Evolutionary conservation across 2,113 vertebrate genomes (phyloP).

Genomic region (Hippopotamus amphibius): DNA sequence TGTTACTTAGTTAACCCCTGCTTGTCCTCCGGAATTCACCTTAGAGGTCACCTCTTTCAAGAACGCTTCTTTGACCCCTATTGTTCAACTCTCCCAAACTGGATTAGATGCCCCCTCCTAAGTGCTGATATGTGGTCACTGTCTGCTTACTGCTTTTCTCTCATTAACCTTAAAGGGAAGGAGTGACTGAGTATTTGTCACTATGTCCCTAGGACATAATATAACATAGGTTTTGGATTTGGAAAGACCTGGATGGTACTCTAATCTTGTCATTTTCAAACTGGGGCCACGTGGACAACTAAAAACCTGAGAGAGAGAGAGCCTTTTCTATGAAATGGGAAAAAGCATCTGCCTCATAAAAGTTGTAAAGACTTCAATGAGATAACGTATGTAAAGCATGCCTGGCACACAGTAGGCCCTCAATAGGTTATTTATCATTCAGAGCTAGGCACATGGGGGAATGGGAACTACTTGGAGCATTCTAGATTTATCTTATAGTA

Average conservation of each 20-base stretch:
- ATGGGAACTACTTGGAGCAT: background rate
- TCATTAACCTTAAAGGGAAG: conserved; percentile 13
- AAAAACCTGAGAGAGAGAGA: background rate
- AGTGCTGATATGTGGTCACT: background rate
- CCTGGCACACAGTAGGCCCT: background rate
- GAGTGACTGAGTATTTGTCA: background rate
- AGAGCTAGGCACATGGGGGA: background rate
- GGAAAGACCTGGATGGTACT: background rate
- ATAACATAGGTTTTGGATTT: background rate
- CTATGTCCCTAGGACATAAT: background rate
- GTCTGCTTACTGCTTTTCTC: background rate
- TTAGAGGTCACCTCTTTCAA: background rate
- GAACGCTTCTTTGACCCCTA: background rate
- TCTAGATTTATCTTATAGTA: background rate
- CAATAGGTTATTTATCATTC: background rate
- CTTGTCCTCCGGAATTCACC: conserved; percentile 32
- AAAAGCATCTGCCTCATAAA: background rate
- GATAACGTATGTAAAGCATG: background rate
- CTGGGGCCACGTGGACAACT: background rate
- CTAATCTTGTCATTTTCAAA: background rate
- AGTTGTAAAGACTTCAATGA: background rate
- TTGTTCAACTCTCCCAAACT: background rate
- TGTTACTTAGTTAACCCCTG: conserved; percentile 1
- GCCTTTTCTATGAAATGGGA: background rate
- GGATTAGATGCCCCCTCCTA: background rate